Percentiles rank a stretch among this genome's conserved stretches.
These are phyloP conservation scores for Euthynnus affinis DNA, from an alignment of 2,797 vertebrate genomes.

Conservation along the genomic window DNA sequence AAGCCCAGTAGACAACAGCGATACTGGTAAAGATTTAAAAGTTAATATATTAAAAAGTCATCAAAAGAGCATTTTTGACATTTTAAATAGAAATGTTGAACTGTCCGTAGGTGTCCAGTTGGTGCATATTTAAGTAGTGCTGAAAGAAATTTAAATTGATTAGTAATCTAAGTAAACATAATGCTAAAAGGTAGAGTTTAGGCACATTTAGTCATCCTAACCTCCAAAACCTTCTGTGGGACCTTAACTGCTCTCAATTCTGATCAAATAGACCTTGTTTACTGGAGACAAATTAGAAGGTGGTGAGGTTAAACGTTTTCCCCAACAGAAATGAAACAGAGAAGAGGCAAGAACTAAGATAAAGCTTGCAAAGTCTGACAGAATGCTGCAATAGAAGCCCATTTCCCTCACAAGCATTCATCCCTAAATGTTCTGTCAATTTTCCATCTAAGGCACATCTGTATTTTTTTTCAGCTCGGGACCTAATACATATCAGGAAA, in stretches of 20 bases:
- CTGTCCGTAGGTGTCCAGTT: background rate
- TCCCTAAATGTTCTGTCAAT: conserved; percentile 30
- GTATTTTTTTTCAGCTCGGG: conserved; percentile 14
- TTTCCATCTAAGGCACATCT: conserved; percentile 14
- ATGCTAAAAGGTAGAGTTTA: background rate
- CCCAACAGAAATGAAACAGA: conserved; percentile 47
- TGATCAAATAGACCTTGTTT: conserved; percentile 66
- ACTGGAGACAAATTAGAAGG: conserved; percentile 32
- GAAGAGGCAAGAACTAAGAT: conserved; percentile 31
- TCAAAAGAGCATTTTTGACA: background rate
- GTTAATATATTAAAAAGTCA: background rate
- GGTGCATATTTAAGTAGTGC: background rate
- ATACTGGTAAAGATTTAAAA: background rate
- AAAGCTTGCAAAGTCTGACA: conserved; percentile 37
- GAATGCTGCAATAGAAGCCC: conserved; percentile 24
- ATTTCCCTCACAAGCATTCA: conserved; percentile 18
- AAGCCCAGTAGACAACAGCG: background rate
- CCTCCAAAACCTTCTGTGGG: conserved; percentile 6
- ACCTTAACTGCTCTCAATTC: conserved; percentile 42
- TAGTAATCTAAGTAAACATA: background rate
- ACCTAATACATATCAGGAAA: background rate
- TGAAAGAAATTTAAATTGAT: background rate
- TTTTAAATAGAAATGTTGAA: background rate
- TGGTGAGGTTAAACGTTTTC: conserved; percentile 60
- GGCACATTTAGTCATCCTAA: background rate